Percentiles rank a stretch among this genome's conserved stretches.
Evolutionary conservation across 2,888 invertebrate species (phyloP).

Genomic region (Drosophila ezoana): DNA sequence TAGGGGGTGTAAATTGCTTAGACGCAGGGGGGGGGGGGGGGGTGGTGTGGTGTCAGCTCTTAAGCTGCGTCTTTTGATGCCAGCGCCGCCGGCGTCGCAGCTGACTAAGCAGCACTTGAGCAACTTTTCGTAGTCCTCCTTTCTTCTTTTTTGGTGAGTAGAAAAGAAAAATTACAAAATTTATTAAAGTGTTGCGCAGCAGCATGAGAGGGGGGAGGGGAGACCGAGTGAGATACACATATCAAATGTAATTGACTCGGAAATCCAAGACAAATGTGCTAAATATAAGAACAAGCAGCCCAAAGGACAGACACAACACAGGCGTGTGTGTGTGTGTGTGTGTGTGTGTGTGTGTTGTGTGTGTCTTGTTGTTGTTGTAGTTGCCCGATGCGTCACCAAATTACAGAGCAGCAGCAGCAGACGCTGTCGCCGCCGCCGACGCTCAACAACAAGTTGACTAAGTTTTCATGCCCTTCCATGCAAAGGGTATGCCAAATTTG

Average conservation of each 20-base stretch:
- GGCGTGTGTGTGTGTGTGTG: too few species aligned
- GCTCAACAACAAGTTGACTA: slow-evolving; percentile 45
- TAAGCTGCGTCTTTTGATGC: slow-evolving; percentile 50
- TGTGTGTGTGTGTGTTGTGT: background rate
- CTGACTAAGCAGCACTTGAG: slow-evolving; percentile 39
- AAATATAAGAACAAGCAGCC: slow-evolving; percentile 29
- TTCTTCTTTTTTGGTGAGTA: background rate
- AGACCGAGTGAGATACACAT: slow-evolving; percentile 38
- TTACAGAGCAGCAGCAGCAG: slow-evolving; percentile 5
- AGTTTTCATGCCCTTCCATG: background rate
- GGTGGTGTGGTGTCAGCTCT: slow-evolving; percentile 14
- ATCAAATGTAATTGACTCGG: slow-evolving; percentile 76
- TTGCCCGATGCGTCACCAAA: slow-evolving; percentile 21
- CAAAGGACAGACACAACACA: slow-evolving; percentile 3
- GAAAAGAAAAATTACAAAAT: slow-evolving; percentile 72
- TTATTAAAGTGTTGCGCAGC: slow-evolving; percentile 62
- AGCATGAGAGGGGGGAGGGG: too few species aligned
- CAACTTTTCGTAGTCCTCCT: slow-evolving; percentile 6
- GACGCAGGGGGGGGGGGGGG: too few species aligned
- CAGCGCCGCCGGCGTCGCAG: slow-evolving; percentile 34
- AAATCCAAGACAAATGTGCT: slow-evolving; percentile 71
- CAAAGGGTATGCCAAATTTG: too few species aligned
- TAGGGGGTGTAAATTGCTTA: background rate
- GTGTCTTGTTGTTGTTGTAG: slow-evolving; percentile 31
- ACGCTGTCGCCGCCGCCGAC: slow-evolving; percentile 27